Percentiles rank a stretch among this genome's conserved stretches.
These are phyloP conservation scores for Heterodera filipjevi DNA, from an alignment of 2,888 invertebrate species.

Conservation along the genomic window DNA sequence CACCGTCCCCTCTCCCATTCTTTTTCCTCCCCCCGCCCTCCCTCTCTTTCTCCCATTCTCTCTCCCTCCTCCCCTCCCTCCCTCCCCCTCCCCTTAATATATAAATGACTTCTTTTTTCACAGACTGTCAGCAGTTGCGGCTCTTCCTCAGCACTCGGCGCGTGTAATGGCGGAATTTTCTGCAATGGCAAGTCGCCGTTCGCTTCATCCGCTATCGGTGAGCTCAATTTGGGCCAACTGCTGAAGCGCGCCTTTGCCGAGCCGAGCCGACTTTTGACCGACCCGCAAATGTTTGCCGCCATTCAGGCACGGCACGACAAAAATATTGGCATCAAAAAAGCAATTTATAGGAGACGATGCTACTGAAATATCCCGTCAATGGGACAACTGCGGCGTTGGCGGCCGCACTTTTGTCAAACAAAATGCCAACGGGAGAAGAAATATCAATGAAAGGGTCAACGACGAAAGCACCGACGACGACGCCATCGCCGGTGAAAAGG, in stretches of 20 bases:
- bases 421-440: constrained; percentile 15
- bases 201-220: neutral
- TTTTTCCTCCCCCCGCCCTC: too few species aligned
- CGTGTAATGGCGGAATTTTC: neutral
- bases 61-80: neutral
- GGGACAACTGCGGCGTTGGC: neutral
- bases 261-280: neutral
- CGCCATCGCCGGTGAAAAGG: constrained; percentile 14
- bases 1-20: too few species aligned
- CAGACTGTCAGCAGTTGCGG: constrained; percentile 18
- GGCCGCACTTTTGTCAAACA: constrained; percentile 9
- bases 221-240: constrained; percentile 11
- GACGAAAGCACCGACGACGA: constrained; percentile 27
- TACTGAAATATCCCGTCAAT: constrained; percentile 6
- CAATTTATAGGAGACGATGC: constrained; percentile 4
- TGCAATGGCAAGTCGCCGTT: neutral
- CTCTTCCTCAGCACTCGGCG: neutral
- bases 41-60: too few species aligned
- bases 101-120: too few species aligned
- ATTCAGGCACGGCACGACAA: neutral
- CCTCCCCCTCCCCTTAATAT: too few species aligned
- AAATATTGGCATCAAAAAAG: neutral
- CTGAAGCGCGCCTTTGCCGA: constrained; percentile 14
- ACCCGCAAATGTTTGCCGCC: constrained; percentile 16
- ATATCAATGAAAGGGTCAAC: constrained; percentile 29